phyloP scores from a whole-genome alignment of 2,797 vertebrate genomes.

The Hippoglossus hippoglossus region DNA sequence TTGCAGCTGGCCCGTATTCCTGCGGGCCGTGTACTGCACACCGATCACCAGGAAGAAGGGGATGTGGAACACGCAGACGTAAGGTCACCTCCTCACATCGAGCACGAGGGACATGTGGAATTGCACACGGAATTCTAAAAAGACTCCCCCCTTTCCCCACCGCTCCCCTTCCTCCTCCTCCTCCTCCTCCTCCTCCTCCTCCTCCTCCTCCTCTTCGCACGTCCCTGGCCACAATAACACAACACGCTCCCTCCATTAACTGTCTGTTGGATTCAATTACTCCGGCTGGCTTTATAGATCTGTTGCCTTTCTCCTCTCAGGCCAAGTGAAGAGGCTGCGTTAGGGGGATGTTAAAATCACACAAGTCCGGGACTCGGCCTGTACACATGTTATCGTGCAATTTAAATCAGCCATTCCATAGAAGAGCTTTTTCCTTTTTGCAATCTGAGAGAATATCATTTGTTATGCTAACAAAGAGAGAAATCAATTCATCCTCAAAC shows the following conservation, averaged over 20 bases:
- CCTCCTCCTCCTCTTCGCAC: conserved; percentile 33
- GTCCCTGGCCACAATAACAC: conserved; percentile 63
- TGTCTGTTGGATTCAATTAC: conserved; percentile 76
- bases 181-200: conserved; percentile 27
- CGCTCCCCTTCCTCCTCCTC: neutral
- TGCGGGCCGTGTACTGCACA: conserved; percentile 71
- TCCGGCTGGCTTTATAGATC: conserved; percentile 67
- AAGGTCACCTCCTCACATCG: conserved; percentile 77
- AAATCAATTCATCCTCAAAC: conserved; percentile 62
- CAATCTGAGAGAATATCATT: conserved; percentile 43
- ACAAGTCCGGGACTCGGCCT: conserved; percentile 1
- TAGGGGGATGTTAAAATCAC: conserved; percentile 36
- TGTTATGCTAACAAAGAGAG: conserved; percentile 61
- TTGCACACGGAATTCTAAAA: conserved; percentile 73
- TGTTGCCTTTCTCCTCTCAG: conserved; percentile 63
- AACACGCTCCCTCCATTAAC: conserved; percentile 66
- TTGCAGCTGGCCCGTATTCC: conserved; percentile 70
- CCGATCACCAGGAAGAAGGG: conserved; percentile 62
- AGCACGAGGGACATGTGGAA: conserved; percentile 68
- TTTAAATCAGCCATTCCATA: conserved; percentile 29
- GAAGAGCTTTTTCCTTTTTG: conserved; percentile 21
- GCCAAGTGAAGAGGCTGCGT: conserved; percentile 48
- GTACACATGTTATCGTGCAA: conserved; percentile 42
- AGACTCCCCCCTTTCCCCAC: conserved; percentile 2
- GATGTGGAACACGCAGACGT: conserved; percentile 69